Evolutionary conservation across 2,113 vertebrate genomes (phyloP), one percentile per base, ranked within the genome.

Genomic region (Drymodes brunneopygia): DNA sequence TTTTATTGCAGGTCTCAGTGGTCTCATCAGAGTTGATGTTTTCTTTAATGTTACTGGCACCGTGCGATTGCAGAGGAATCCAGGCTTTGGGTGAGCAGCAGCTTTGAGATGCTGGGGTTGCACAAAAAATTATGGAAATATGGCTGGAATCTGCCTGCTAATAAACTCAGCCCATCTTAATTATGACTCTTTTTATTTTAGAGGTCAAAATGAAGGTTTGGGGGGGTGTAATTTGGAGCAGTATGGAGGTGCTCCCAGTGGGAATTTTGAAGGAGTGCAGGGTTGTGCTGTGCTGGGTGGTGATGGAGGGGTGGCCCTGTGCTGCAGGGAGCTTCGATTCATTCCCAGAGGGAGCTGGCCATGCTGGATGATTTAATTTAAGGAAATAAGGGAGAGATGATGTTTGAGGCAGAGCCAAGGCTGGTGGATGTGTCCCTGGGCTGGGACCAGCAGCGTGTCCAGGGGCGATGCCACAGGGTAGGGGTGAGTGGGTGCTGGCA

Each of bases 11-110:
- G 62, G 73, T 95, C 96, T 87, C 89, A 1, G 40, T 75, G 86
- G 94, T 88, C 92, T 94, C 92, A 29, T 97, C 92, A 73, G 24
- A 42, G 36, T 47, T 65, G 73, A 56, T 94, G 44, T 40, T 92
- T 93, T 75, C 13, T 80, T 81, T 87, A 72, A 82, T 71, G 61
- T 44, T 92, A 6, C 54, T n/a, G 89, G 83, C 79, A 71, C 36
- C 1, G 1, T 7, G 36, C 1, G 9, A 8, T 45, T 75, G 77
- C 23, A 1, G 71, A 69, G 81, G 73, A 72, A 61, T 36, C 28
- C 15, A 31, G 70, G 78, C 53, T 71, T 79, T 23, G 13, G 3
- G 74, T 78, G 66, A 70, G 47, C 80, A 81, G 80, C 53, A 35
- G 53, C 28, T 87, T 80, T 14, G 73, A 74, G 40, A 33, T 82